These are phyloP conservation scores for Thalassaphorura encarpata DNA, from an alignment of 1,140 invertebrate genomes.

Conservation along the genomic window DNA sequence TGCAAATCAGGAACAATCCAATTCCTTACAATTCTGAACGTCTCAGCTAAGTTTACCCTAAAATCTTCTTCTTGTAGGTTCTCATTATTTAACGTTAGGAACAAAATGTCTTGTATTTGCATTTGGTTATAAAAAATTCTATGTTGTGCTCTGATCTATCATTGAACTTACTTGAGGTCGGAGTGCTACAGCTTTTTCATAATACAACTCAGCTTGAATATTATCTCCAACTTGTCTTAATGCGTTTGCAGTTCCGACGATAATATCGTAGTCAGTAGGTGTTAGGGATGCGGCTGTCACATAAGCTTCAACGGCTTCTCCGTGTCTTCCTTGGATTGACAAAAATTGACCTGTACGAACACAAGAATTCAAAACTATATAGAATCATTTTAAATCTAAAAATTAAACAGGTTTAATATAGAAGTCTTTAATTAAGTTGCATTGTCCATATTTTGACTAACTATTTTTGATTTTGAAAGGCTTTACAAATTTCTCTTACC, in stretches of 20 bases:
- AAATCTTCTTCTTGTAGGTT: too few relatives aligned
- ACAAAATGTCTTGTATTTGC: too few relatives aligned
- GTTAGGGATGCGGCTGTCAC: constrained; percentile 61
- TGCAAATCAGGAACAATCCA: too few relatives aligned
- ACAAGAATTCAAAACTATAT: constrained; percentile 14
- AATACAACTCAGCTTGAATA: constrained; percentile 70
- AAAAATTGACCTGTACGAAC: constrained; percentile 69
- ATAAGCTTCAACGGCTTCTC: constrained; percentile 71
- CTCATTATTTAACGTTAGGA: too few relatives aligned
- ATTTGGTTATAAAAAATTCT: too few relatives aligned
- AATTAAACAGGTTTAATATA: too few relatives aligned
- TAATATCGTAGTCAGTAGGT: constrained; percentile 66
- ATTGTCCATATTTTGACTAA: background rate
- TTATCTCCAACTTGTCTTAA: constrained; percentile 65
- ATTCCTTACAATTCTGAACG: too few relatives aligned
- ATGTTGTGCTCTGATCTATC: too few relatives aligned
- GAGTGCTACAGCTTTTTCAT: constrained; percentile 58
- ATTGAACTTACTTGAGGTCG: constrained; percentile 50
- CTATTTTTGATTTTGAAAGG: too few relatives aligned
- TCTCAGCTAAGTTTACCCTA: too few relatives aligned
- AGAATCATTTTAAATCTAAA: too few relatives aligned
- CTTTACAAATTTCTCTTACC: constrained; percentile 48
- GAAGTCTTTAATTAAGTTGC: background rate
- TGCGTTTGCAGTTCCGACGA: constrained; percentile 75
- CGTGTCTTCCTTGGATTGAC: constrained; percentile 57